A percentile compares a stretch with the other conserved stretches of the same genome.
These are phyloP conservation scores for Thamnophis sirtalis DNA, from an alignment of 2,113 vertebrate species.

Conservation along the genomic window DNA sequence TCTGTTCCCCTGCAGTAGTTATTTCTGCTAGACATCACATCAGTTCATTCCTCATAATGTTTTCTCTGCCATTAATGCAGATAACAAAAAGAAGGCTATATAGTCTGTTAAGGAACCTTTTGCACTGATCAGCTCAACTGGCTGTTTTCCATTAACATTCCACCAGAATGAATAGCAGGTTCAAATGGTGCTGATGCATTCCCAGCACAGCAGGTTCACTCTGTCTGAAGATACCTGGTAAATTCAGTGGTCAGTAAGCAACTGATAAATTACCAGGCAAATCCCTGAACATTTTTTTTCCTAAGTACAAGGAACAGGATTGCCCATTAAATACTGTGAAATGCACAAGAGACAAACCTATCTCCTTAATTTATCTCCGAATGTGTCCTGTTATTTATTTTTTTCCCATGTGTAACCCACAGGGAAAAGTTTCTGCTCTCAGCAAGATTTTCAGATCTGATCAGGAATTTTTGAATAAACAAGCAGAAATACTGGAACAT, in stretches of 20 bases:
- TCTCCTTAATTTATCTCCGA: conserved; percentile 7
- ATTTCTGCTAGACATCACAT: conserved; percentile 24
- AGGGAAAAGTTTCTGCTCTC: not conserved
- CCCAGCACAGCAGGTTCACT: not conserved
- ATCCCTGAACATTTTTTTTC: not conserved
- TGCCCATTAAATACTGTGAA: conserved; percentile 8
- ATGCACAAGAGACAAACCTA: not conserved
- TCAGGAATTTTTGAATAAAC: not conserved
- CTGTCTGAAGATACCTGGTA: conserved; percentile 2
- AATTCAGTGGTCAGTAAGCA: not conserved
- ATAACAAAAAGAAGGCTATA: not conserved
- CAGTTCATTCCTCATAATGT: conserved; percentile 34
- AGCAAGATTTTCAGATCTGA: conserved; percentile 1
- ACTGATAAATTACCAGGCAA: not conserved
- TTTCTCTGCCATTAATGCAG: conserved; percentile 26
- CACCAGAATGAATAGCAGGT: conserved; percentile 12
- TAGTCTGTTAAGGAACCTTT: not conserved
- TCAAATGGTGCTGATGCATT: not conserved
- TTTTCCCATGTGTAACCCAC: not conserved
- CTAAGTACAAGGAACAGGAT: not conserved
- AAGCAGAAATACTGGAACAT: not conserved
- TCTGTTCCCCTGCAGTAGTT: conserved; percentile 21
- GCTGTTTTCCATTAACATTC: conserved; percentile 6
- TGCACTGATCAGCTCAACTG: not conserved
- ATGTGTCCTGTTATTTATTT: not conserved